phyloP scores from a whole-genome alignment of 1,140 invertebrate species.

The Capitella teleta region DNA sequence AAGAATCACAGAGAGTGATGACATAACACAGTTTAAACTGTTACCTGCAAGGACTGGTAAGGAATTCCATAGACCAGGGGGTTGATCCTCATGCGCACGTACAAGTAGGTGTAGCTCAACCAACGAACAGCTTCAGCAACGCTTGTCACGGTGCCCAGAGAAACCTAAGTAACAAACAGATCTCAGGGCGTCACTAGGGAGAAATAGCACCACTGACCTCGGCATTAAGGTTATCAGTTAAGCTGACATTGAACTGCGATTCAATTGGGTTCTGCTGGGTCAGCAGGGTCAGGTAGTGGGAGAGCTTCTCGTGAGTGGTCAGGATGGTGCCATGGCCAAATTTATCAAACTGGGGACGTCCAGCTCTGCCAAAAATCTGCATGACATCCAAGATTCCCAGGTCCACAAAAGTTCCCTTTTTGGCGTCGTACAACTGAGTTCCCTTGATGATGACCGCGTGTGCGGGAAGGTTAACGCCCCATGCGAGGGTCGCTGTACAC shows the following conservation, averaged over 20 bases:
- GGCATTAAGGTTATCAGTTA: constrained; percentile 95
- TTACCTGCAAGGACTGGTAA: constrained; percentile 51
- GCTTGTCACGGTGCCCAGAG: constrained; percentile 87
- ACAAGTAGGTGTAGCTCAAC: constrained; percentile 95
- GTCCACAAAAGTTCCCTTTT: constrained; percentile 86
- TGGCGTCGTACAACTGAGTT: constrained; percentile 95
- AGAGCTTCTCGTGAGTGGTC: constrained; percentile 80
- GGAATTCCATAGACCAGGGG: constrained; percentile 80
- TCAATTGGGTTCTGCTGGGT: constrained; percentile 97
- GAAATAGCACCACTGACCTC: constrained; percentile 69
- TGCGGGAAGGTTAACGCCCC: constrained; percentile 98
- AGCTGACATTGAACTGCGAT: constrained; percentile 81
- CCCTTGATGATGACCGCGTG: constrained; percentile 96
- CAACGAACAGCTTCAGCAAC: constrained; percentile 93
- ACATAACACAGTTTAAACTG: constrained; percentile 27
- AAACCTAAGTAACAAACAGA: constrained; percentile 52
- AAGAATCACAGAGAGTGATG: neutral
- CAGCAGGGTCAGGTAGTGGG: constrained; percentile 84
- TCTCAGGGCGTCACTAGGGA: too few relatives aligned
- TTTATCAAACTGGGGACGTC: constrained; percentile 67
- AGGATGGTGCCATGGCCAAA: constrained; percentile 87
- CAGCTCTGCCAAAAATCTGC: constrained; percentile 98
- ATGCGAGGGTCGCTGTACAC: constrained; percentile 95
- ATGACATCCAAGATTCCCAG: constrained; percentile 93
- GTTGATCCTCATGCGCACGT: constrained; percentile 86